Percentiles rank a stretch among this genome's conserved stretches.
Evolutionary conservation across 2,113 vertebrate genomes (phyloP).

Genomic region (Chinchilla lanigera): DNA sequence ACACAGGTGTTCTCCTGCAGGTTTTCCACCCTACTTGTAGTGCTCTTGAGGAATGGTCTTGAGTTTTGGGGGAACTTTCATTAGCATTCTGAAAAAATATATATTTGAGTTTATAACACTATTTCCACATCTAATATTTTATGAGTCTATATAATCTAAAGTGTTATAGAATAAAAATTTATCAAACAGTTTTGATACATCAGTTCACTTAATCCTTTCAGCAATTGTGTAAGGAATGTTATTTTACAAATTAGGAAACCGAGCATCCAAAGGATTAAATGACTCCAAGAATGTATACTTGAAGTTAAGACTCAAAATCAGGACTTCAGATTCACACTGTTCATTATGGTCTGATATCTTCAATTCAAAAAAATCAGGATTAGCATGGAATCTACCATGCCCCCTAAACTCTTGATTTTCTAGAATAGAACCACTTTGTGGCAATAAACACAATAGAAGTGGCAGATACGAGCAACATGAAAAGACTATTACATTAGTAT

Average conservation of each 20-base stretch:
- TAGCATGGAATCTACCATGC: background rate
- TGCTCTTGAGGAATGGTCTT: background rate
- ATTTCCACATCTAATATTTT: slow-evolving; percentile 32
- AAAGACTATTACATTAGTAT: background rate
- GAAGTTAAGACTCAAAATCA: background rate
- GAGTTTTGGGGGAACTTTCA: background rate
- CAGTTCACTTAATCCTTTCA: background rate
- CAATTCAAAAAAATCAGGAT: background rate
- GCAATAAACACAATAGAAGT: slow-evolving; percentile 2
- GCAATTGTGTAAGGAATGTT: background rate
- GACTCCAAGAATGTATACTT: background rate
- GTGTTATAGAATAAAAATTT: background rate
- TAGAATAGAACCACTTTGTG: background rate
- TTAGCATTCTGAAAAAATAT: slow-evolving; percentile 12
- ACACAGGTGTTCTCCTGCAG: background rate
- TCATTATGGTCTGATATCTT: background rate
- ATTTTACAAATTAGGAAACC: background rate
- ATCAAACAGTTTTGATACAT: background rate
- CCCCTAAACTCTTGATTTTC: background rate
- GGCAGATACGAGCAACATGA: background rate
- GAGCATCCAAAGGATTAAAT: background rate
- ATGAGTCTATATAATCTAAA: slow-evolving; percentile 19
- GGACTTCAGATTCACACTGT: background rate
- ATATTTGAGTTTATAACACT: background rate
- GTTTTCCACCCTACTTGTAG: background rate